A percentile compares a stretch with the other conserved stretches of the same genome.
These are phyloP conservation scores for Drosophila longiperda DNA, from an alignment of 2,888 invertebrate species.

Conservation along the genomic window DNA sequence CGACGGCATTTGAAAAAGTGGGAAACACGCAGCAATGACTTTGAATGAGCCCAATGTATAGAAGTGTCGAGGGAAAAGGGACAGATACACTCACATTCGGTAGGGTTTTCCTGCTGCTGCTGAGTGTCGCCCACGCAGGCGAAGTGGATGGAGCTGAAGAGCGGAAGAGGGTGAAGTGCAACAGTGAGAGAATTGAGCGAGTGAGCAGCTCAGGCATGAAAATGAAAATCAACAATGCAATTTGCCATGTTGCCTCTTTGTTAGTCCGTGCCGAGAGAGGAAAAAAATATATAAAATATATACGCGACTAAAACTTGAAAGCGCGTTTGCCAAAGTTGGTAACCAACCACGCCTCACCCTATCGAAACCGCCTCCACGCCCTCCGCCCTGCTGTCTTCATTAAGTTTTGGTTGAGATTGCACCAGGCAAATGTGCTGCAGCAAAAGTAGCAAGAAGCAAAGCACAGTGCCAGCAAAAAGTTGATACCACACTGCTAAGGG, in stretches of 20 bases:
- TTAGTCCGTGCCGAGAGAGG: constrained; percentile 38
- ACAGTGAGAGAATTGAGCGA: constrained; percentile 19
- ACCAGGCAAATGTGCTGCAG: constrained; percentile 69
- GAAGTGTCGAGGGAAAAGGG: constrained; percentile 2
- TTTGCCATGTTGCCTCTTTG: constrained; percentile 72
- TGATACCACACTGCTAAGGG: constrained; percentile 20
- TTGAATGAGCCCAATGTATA: constrained; percentile 47
- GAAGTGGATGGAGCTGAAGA: neutral
- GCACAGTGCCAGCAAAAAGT: constrained; percentile 67
- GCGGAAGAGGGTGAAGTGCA: neutral
- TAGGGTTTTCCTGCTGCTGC: constrained; percentile 47
- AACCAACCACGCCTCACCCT: constrained; percentile 40
- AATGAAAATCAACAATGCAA: constrained; percentile 82
- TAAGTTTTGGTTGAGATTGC: constrained; percentile 70
- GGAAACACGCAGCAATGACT: constrained; percentile 75
- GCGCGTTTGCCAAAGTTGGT: constrained; percentile 62
- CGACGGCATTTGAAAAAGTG: constrained; percentile 65
- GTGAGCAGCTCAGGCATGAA: constrained; percentile 70
- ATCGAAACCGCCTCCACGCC: neutral
- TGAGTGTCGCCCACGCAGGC: constrained; percentile 63
- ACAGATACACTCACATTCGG: constrained; percentile 58
- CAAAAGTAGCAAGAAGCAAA: constrained; percentile 68
- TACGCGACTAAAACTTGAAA: constrained; percentile 63
- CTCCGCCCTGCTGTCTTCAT: constrained; percentile 36
- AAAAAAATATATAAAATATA: constrained; percentile 27